A percentile compares a stretch with the other conserved stretches of the same genome.
Evolutionary conservation across 2,797 vertebrate genomes (phyloP).

Genomic region (Tolypeutes matacus): DNA sequence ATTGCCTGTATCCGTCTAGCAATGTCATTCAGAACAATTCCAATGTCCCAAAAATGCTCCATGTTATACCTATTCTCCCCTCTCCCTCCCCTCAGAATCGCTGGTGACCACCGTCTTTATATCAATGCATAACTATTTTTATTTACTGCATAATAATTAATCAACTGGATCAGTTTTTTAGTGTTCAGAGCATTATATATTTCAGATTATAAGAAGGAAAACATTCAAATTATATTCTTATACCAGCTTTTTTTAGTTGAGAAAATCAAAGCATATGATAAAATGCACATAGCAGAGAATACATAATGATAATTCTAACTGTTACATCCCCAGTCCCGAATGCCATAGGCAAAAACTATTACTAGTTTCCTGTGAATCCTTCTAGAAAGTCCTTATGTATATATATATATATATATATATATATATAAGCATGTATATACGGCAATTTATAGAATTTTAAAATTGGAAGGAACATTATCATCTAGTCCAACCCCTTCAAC

Average conservation of each 20-base stretch:
- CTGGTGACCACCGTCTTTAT: too few relatives aligned
- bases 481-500: slow-evolving; percentile 11
- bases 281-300: slow-evolving; percentile 1
- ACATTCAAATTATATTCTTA: slow-evolving; percentile 32
- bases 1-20: too few relatives aligned
- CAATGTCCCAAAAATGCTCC: too few relatives aligned
- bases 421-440: not conserved
- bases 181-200: not conserved
- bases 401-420: not conserved
- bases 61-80: too few relatives aligned
- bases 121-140: not conserved
- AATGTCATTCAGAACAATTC: too few relatives aligned
- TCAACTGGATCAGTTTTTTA: slow-evolving; percentile 41
- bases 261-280: not conserved
- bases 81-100: too few relatives aligned
- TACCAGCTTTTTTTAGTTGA: not conserved
- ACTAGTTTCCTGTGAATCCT: slow-evolving; percentile 13
- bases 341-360: not conserved
- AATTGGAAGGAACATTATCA: slow-evolving; percentile 2
- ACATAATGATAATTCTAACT: not conserved
- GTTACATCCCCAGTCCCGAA: not conserved
- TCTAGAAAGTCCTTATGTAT: slow-evolving; percentile 17
- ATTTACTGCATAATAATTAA: slow-evolving; percentile 42
- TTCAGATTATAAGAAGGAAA: slow-evolving; percentile 53
- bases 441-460: not conserved